Percentiles rank a stretch among this genome's conserved stretches.
Conservation (phyloP, 2,888 invertebrate species). For the Heliconius ismenius region DNA sequence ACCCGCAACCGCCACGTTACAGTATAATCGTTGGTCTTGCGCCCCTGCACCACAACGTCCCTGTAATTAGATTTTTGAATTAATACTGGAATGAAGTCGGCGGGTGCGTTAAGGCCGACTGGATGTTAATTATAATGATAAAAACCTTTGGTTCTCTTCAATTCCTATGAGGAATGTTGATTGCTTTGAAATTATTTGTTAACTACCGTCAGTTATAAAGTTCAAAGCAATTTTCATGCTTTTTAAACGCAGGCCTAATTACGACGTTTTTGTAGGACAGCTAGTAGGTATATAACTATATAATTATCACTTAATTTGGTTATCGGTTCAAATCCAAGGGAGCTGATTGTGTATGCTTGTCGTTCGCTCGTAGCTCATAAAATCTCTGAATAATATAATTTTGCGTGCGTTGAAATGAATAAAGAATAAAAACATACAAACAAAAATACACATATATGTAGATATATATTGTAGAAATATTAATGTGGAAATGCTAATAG, state of each 20-base stretch:
- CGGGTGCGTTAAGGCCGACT: background rate
- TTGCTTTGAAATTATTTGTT: constrained; percentile 15
- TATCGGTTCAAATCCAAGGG: background rate
- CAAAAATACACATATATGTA: background rate
- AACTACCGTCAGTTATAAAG: background rate
- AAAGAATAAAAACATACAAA: background rate
- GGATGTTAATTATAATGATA: constrained; percentile 23
- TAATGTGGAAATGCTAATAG: background rate
- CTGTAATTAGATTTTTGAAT: constrained; percentile 11
- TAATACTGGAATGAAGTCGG: constrained; percentile 14
- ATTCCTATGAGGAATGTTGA: constrained; percentile 8
- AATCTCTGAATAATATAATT: background rate
- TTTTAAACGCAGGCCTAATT: background rate
- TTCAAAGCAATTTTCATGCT: constrained; percentile 11
- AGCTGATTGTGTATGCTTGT: too few relatives aligned
- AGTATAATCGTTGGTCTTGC: too few relatives aligned
- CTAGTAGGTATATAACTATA: background rate
- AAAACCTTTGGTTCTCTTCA: constrained; percentile 14
- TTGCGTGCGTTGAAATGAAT: background rate
- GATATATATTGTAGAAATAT: too few relatives aligned
- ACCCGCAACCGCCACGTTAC: too few relatives aligned
- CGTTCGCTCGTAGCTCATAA: background rate
- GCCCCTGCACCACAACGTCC: too few relatives aligned
- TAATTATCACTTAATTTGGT: background rate
- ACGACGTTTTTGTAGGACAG: background rate